phyloP scores from a whole-genome alignment of 1,140 invertebrate genomes.

The Homarus americanus region DNA sequence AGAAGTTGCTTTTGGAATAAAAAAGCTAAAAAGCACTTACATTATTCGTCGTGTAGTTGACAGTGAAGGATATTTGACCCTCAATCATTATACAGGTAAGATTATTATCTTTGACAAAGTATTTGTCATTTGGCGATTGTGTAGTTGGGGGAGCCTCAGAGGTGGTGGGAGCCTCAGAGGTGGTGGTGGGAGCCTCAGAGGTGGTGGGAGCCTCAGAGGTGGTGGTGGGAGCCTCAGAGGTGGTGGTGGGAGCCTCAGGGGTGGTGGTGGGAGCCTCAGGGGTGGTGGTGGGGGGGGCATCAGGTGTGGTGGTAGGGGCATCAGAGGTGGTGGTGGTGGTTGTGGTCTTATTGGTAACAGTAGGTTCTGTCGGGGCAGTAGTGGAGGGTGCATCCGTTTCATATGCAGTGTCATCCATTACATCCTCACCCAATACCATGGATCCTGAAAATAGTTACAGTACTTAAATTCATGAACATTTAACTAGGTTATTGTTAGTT shows the following conservation, averaged over 20 bases:
- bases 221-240: background rate
- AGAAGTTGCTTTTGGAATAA: no score
- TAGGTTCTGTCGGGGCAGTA: background rate
- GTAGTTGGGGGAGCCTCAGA: conserved; percentile 3
- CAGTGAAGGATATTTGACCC: conserved; percentile 43
- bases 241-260: background rate
- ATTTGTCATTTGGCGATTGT: background rate
- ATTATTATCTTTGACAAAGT: conserved; percentile 53
- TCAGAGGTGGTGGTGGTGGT: background rate
- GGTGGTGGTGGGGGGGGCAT: background rate
- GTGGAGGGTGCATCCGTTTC: background rate
- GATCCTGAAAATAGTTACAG: background rate
- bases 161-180: conserved; percentile 13
- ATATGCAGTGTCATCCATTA: background rate
- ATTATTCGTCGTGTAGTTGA: conserved; percentile 28
- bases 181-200: background rate
- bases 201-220: background rate
- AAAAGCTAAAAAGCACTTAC: conserved; percentile 14
- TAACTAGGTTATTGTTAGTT: no score
- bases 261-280: conserved; percentile 11
- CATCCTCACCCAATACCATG: background rate
- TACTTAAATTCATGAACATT: no score
- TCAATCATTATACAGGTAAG: conserved; percentile 50
- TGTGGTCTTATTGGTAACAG: background rate
- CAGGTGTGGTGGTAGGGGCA: background rate